Evolutionary conservation across 2,113 vertebrate genomes (phyloP).

Genomic region (Erpornis zantholeuca): DNA sequence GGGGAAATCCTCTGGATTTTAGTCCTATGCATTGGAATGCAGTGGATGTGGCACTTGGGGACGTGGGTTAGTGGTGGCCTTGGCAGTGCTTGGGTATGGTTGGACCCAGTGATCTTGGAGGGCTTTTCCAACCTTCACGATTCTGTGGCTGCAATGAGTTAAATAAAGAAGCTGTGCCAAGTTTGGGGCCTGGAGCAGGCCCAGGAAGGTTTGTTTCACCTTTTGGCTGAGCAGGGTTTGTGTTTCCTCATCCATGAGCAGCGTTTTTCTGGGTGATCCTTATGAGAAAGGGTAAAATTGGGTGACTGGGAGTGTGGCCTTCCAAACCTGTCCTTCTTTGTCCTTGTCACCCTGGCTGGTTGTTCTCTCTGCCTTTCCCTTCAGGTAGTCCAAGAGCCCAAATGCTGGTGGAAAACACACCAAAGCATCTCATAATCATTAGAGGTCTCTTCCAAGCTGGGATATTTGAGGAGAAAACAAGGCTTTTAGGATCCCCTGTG

Average conservation of each 20-base stretch:
- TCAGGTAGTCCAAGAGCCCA: neutral
- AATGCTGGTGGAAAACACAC: neutral
- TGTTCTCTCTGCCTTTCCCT: neutral
- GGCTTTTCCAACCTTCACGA: neutral
- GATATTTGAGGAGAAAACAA: neutral
- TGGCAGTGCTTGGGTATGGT: neutral
- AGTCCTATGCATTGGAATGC: neutral
- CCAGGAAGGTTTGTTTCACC: neutral
- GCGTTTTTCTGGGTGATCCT: neutral
- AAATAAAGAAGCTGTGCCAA: neutral
- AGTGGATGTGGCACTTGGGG: neutral
- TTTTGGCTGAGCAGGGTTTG: neutral
- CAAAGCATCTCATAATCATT: neutral
- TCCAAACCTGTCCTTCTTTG: neutral
- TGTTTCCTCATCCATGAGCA: neutral
- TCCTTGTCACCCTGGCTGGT: neutral
- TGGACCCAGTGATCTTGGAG: neutral
- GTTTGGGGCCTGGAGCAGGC: neutral
- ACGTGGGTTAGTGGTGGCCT: neutral
- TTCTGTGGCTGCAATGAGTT: neutral
- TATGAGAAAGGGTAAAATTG: neutral
- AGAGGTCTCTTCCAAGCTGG: neutral
- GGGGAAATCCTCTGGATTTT: neutral
- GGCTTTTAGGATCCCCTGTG: neutral
- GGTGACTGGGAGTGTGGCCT: neutral